Evolutionary conservation across 2,888 invertebrate genomes (phyloP), one percentile per base, ranked within the genome.

Genomic region (Heteromurus nitidus): DNA sequence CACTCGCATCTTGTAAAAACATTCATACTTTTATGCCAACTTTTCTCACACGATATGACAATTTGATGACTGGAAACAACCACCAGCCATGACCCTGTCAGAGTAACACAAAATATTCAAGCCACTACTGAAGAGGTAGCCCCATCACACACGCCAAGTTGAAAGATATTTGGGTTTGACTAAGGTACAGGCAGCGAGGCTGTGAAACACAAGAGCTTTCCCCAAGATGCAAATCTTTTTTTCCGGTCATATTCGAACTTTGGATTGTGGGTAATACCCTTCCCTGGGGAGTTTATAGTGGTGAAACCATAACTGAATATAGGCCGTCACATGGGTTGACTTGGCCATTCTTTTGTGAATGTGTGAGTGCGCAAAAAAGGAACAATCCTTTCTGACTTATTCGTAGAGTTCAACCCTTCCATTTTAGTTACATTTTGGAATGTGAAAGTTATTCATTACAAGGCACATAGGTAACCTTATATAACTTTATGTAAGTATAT

Each of bases 21-120:
- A 55, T 24, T 55, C 55, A 55, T 18, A 55, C 55, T 55, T 26
- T 55, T 26, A 55, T 55, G 55, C 50, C 18, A 3, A 50, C 18
- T 50, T 50, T 58, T 58, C 13, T 28, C 22, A 16, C 20, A 24
- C 24, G 58, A 62, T 62, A 62, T 30, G 62, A 62, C 62, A 62
- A 62, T 62, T 62, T 62, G 62, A 62, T 62, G 62, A 62, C 31
- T 30, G 30, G 62, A 62, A 62, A 31, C 31, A 62, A 62, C 24
- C 58, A 28, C 28, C 58, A 62, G 5, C 62, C 62, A 31, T 62
- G 62, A 62, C 62, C 62, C 28, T 24, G 20, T 50, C 50, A 9
- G 7, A 9, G 47, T 13, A 16, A 47, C 47, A 47, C 11, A 47
- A 47, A 47, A 47, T 3, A 47, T n/a, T 47, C 36, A 36, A 47